phyloP scores from a whole-genome alignment of 2,113 vertebrate species.

The Tichodroma muraria region DNA sequence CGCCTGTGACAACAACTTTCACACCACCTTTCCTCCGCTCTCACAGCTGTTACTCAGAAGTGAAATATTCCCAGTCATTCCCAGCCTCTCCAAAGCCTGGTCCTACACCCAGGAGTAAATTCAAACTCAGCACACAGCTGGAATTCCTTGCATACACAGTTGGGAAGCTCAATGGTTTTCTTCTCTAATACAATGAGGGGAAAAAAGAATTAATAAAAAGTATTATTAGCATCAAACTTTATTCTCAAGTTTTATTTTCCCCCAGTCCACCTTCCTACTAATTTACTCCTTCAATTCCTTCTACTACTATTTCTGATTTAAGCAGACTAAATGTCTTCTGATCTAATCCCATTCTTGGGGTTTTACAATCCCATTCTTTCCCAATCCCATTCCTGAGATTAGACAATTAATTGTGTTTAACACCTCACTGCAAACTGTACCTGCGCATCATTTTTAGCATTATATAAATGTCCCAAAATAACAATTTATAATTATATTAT shows the following conservation, averaged over 20 bases:
- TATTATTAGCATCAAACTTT: not conserved
- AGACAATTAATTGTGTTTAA: not conserved
- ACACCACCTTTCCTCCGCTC: accelerated
- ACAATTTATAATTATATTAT: not conserved
- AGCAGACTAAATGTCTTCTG: not conserved
- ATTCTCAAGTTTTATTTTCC: not conserved
- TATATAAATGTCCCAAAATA: not conserved
- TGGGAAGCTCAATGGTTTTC: not conserved
- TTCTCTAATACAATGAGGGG: not conserved
- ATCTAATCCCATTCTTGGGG: not conserved
- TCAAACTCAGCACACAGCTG: not conserved
- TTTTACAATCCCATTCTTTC: not conserved
- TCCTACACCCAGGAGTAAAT: not conserved
- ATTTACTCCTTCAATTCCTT: not conserved
- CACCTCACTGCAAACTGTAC: not conserved
- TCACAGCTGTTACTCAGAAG: not conserved
- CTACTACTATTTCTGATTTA: not conserved
- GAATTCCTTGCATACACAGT: not conserved
- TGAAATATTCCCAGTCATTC: not conserved
- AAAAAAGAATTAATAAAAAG: not conserved
- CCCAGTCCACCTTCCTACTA: not conserved
- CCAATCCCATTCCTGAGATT: not conserved
- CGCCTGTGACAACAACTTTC: not conserved
- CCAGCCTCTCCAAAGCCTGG: not conserved
- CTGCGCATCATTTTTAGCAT: not conserved